phyloP scores from a whole-genome alignment of 2,888 invertebrate species.

The Tenthredo amoena region DNA sequence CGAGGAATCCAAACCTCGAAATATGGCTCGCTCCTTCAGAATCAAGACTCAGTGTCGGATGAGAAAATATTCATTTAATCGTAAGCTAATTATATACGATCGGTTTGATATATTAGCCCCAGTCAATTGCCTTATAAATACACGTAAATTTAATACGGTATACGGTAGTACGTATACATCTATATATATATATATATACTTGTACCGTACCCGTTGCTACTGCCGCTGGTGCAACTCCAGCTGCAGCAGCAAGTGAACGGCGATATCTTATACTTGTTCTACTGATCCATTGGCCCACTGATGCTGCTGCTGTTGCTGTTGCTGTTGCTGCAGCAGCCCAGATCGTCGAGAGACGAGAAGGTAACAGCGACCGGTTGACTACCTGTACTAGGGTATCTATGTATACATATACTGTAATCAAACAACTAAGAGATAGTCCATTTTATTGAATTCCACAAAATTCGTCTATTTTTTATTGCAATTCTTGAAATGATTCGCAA shows the following conservation, averaged over 20 bases:
- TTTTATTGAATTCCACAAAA: too few relatives aligned
- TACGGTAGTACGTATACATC: not conserved
- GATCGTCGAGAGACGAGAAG: not conserved
- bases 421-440: too few relatives aligned
- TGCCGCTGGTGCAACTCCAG: not conserved
- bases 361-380: not conserved
- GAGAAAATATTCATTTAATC: too few relatives aligned
- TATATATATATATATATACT: not conserved
- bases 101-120: too few relatives aligned
- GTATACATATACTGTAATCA: not conserved
- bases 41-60: too few relatives aligned
- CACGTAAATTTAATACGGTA: too few relatives aligned
- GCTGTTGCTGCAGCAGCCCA: not conserved
- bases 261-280: constrained; percentile 2
- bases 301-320: not conserved
- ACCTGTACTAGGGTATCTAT: not conserved
- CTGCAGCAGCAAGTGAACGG: constrained; percentile 3
- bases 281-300: constrained; percentile 47
- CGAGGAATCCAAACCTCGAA: too few relatives aligned
- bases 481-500: too few relatives aligned
- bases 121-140: too few relatives aligned
- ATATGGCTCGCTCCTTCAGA: too few relatives aligned
- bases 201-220: not conserved
- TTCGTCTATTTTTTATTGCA: too few relatives aligned
- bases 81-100: too few relatives aligned